phyloP scores from a whole-genome alignment of 2,797 vertebrate genomes.

The Tamandua tetradactyla region DNA sequence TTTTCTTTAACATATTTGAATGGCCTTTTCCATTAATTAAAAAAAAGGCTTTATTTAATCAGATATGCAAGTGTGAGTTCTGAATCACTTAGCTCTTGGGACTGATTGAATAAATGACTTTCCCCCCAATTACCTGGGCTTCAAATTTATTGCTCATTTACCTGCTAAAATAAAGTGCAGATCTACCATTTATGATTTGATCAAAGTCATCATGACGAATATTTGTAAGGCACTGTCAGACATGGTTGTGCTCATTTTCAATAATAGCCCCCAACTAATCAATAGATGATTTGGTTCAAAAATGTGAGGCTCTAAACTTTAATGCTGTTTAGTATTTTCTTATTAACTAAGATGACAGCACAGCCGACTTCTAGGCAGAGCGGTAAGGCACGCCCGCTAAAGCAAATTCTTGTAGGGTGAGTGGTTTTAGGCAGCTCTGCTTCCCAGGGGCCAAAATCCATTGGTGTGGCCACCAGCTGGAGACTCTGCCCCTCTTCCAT shows the following conservation, averaged over 20 bases:
- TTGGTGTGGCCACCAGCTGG: accelerated
- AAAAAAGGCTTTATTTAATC: slow-evolving; percentile 47
- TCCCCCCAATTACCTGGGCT: slow-evolving; percentile 41
- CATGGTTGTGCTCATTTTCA: slow-evolving; percentile 73
- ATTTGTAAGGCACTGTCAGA: slow-evolving; percentile 72
- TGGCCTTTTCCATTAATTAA: background rate
- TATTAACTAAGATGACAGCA: slow-evolving; percentile 73
- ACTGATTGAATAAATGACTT: slow-evolving; percentile 65
- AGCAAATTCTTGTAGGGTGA: background rate
- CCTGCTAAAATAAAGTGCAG: slow-evolving; percentile 66
- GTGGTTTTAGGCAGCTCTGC: background rate
- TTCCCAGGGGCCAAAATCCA: background rate
- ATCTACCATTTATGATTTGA: slow-evolving; percentile 70
- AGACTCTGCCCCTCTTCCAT: background rate
- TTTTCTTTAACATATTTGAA: slow-evolving; percentile 27
- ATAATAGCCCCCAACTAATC: slow-evolving; percentile 74
- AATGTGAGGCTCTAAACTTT: slow-evolving; percentile 72
- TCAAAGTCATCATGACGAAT: slow-evolving; percentile 74
- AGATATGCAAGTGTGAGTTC: background rate
- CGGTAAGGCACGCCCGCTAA: background rate
- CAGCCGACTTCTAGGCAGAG: background rate
- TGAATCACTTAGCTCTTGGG: slow-evolving; percentile 46
- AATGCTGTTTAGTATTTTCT: slow-evolving; percentile 60
- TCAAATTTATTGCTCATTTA: slow-evolving; percentile 68
- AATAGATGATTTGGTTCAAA: slow-evolving; percentile 82